Evolutionary conservation across 2,888 invertebrate genomes (phyloP), one percentile per base, ranked within the genome.

Genomic region (Cristatella mucedo): DNA sequence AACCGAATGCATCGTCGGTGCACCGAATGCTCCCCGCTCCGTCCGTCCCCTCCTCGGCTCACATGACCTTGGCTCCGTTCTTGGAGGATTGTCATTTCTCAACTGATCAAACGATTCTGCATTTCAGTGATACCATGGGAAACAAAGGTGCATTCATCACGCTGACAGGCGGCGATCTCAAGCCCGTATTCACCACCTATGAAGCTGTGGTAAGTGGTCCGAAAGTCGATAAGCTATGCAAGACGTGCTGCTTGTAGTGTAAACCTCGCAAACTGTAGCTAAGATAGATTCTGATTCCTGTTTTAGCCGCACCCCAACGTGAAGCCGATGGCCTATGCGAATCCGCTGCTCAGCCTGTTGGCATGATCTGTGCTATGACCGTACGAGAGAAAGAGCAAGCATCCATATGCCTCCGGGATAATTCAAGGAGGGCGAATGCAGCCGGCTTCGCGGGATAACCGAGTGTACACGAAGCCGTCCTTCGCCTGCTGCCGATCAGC

Each of bases 81-180:
- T 22, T 6, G 2, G 7, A 11, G 7, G 32, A 32, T 20, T 18
- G 4, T 3, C 11, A 6, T 38, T 40, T 13, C 18, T 6, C n/a
- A n/a, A n/a, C n/a, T n/a, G n/a, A n/a, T n/a, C n/a, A n/a, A n/a
- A n/a, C n/a, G 26, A 11, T 41, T 11, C 11, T 29, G 9, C 47
- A 42, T 73, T 74, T 29, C 68, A 89, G 91, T 76, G 93, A 95
- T 77, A 84, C 87, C 43, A 93, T 97, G 86, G 91, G 87, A 56
- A 99, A 99, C 72, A 79, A 82, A 68, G 97, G 95, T 62, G 93
- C 97, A 56, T 95, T 85, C 70, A 91, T 97, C 61, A 89, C 78
- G 51, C 75, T 97, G 63, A 82, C 77, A 47, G 97, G 95, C 44
- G 57, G 53, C 44, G 80, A 85, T 65, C 77, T 95, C 72, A 77